A percentile compares a stretch with the other conserved stretches of the same genome.
phyloP scores from a whole-genome alignment of 2,888 invertebrate genomes.

The Thymelicus acteon region DNA sequence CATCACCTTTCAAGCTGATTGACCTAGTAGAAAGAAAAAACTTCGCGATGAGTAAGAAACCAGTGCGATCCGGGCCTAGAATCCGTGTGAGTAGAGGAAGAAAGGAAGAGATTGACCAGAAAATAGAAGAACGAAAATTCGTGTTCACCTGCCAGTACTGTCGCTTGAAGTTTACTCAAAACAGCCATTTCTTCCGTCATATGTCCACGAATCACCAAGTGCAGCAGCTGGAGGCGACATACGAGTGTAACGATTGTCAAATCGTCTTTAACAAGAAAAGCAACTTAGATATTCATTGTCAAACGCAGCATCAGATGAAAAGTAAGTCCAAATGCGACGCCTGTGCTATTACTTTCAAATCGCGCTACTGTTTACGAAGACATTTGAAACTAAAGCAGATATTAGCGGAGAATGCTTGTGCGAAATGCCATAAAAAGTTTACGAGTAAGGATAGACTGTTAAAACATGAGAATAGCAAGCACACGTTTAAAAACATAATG shows the following conservation, averaged over 20 bases:
- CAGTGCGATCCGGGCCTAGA: slow-evolving; percentile 67
- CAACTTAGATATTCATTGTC: slow-evolving; percentile 69
- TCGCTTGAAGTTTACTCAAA: slow-evolving; percentile 72
- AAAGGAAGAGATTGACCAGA: slow-evolving; percentile 55
- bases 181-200: slow-evolving; percentile 77
- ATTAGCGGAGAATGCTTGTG: slow-evolving; percentile 69
- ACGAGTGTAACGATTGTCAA: slow-evolving; percentile 74
- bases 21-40: neutral
- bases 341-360: slow-evolving; percentile 76
- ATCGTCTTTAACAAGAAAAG: slow-evolving; percentile 70
- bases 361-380: slow-evolving; percentile 71
- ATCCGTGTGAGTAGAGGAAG: slow-evolving; percentile 67
- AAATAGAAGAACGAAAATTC: slow-evolving; percentile 60
- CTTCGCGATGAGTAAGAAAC: slow-evolving; percentile 75
- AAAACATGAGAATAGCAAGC: slow-evolving; percentile 72
- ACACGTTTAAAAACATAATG: slow-evolving; percentile 67
- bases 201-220: slow-evolving; percentile 75
- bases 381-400: slow-evolving; percentile 73
- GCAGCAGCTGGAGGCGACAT: slow-evolving; percentile 70
- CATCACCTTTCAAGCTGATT: neutral
- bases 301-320: slow-evolving; percentile 67
- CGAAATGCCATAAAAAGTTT: slow-evolving; percentile 76
- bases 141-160: slow-evolving; percentile 77
- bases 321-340: slow-evolving; percentile 74
- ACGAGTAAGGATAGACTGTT: slow-evolving; percentile 63